Conservation (phyloP, 2,888 invertebrate species). For the Diadromus collaris region DNA sequence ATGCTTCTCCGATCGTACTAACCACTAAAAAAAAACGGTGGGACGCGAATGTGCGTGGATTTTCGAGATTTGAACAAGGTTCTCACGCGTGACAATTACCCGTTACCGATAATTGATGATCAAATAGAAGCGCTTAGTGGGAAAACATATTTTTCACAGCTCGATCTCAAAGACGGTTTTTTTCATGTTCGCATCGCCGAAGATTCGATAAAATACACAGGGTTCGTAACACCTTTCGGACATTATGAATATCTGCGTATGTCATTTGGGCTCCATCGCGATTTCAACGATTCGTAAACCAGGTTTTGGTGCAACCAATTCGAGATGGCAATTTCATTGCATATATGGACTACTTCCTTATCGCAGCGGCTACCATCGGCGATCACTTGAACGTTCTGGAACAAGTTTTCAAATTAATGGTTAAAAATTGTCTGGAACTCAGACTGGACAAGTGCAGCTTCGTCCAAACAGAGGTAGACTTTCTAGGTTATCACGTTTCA, state of each 20-base stretch:
- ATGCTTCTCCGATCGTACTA: conserved; percentile 7
- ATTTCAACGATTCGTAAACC: conserved; percentile 46
- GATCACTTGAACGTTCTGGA: conserved; percentile 38
- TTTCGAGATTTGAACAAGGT: neutral
- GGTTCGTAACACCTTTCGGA: neutral
- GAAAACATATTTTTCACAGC: neutral
- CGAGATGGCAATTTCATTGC: conserved; percentile 38
- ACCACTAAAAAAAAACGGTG: conserved; percentile 3
- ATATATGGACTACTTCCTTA: conserved; percentile 57
- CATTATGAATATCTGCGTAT: neutral
- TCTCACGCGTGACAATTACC: conserved; percentile 4
- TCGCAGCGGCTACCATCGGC: conserved; percentile 51
- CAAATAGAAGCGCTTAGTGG: neutral
- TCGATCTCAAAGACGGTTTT: neutral
- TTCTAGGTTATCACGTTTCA: conserved; percentile 25
- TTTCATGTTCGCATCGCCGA: neutral
- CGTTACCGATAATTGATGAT: conserved; percentile 11
- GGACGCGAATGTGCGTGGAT: conserved; percentile 11
- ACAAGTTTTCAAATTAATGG: conserved; percentile 39
- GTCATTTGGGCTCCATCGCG: conserved; percentile 8
- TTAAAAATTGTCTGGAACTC: conserved; percentile 34
- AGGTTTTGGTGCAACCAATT: conserved; percentile 31
- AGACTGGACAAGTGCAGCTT: conserved; percentile 23
- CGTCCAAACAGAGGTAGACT: neutral
- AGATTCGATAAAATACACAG: neutral